Conservation (phyloP, 2,888 invertebrate genomes). For the Lumbricus terrestris region DNA sequence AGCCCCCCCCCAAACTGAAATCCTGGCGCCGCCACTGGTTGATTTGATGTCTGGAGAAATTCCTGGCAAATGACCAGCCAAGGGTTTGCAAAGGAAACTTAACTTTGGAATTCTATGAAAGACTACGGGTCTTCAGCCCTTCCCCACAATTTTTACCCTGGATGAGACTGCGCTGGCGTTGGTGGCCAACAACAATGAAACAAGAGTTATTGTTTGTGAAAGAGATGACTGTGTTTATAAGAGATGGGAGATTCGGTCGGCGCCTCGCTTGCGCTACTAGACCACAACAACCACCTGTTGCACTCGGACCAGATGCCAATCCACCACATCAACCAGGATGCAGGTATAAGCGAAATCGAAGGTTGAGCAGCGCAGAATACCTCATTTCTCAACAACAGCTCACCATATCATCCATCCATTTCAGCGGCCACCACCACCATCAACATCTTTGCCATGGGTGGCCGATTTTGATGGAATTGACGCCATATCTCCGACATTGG, state of each 20-base stretch:
- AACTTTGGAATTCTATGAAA: no score
- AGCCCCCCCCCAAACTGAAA: no score
- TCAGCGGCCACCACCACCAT: background rate
- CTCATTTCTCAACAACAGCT: background rate
- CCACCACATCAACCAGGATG: background rate
- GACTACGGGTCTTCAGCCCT: no score
- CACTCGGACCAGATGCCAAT: slow-evolving; percentile 3
- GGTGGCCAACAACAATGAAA: background rate
- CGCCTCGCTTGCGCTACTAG: background rate
- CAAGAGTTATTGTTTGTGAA: background rate
- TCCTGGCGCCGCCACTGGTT: no score
- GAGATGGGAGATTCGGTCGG: background rate
- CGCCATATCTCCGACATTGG: background rate
- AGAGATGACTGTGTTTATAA: background rate
- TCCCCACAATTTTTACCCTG: no score
- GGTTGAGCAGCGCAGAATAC: background rate
- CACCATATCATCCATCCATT: background rate
- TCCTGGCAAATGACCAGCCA: no score
- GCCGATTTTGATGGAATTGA: background rate
- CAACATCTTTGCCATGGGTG: background rate
- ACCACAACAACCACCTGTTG: background rate
- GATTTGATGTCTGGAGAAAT: no score
- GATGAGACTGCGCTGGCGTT: background rate
- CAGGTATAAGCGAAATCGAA: background rate
- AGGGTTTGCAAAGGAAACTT: no score